Evolutionary conservation across 2,797 vertebrate species (phyloP), one percentile per base, ranked within the genome.

Genomic region (Philypnodon macrostomus): DNA sequence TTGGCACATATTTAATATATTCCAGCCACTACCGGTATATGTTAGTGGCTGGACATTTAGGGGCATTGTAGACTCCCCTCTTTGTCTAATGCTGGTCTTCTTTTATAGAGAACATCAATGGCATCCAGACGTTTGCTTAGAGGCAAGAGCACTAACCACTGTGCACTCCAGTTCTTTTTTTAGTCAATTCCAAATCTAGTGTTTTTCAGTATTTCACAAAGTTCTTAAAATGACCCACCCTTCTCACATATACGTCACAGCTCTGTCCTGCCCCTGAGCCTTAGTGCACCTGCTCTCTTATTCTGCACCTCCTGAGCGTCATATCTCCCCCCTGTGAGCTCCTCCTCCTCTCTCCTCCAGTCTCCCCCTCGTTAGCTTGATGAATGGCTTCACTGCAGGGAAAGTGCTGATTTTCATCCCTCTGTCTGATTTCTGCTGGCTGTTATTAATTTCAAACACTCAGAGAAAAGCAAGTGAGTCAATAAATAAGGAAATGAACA

Each of bases 311-410:
- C 77, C 74, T 65, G 70, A 75, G 73, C 80, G 71, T 84, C 76
- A 76, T 74, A 44, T 30, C 27, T 74, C 44, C 24, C 48, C 35
- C 33, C 27, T 36, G 15, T 17, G 18, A 14, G 18, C 11, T 14
- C 17, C 73, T 47, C 65, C 60, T 88, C 90, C 90, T 84, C 85
- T 80, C 85, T 86, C 86, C 86, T 76, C 73, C 29, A 73, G 79
- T 83, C 91, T 90, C 92, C 89, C 78, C 90, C 93, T 96, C 94
- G 92, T 96, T 96, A 95, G 93, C 91, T 94, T 96, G 94, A 96
- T 94, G 93, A 96, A 96, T 94, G 95, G 94, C 94, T 94, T 93
- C 90, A 90, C 93, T 91, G 91, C 90, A 70, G 89, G 91, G 91
- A 96, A 94, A 93, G 89, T 90, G 93, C 92, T 93, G 91, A 92